Evolutionary conservation across 2,113 vertebrate species (phyloP).

Genomic region (Misgurnus anguillicaudatus): DNA sequence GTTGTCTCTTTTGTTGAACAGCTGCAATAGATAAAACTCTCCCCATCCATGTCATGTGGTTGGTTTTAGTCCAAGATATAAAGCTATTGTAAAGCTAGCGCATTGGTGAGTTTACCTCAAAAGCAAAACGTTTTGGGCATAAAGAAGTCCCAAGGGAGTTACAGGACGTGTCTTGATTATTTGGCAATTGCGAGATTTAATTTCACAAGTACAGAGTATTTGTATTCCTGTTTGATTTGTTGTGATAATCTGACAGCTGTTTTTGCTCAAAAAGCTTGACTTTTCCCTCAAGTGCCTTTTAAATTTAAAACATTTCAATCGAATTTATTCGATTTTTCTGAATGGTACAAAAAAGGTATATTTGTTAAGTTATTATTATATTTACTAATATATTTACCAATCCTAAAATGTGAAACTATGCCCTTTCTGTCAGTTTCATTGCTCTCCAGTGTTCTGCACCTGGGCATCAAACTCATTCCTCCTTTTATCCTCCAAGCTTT

Average conservation of each 20-base stretch:
- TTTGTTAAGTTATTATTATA: background rate
- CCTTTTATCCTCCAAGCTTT: background rate
- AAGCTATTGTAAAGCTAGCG: constrained; percentile 7
- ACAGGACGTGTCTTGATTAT: background rate
- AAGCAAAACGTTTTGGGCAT: constrained; percentile 1
- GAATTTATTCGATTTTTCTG: background rate
- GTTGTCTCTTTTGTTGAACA: constrained; percentile 22
- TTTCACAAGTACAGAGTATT: background rate
- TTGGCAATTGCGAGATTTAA: background rate
- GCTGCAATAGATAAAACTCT: constrained; percentile 45
- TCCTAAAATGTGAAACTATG: too few relatives aligned
- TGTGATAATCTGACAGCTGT: background rate
- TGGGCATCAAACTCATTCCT: background rate
- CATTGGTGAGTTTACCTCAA: constrained; percentile 14
- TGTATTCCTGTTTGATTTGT: background rate
- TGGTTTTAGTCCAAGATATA: constrained; percentile 19
- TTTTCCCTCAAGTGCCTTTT: background rate
- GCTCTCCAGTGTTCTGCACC: constrained; percentile 5
- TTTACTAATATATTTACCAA: background rate
- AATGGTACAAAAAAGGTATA: background rate
- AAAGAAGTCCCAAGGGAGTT: too few relatives aligned
- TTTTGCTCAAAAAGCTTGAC: constrained; percentile 10
- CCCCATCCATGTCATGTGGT: constrained; percentile 14
- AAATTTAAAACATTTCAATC: background rate
- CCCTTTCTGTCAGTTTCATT: background rate